Percentiles rank a stretch among this genome's conserved stretches.
These are phyloP conservation scores for Colletes collaris DNA, from an alignment of 2,888 invertebrate species.

Conservation along the genomic window DNA sequence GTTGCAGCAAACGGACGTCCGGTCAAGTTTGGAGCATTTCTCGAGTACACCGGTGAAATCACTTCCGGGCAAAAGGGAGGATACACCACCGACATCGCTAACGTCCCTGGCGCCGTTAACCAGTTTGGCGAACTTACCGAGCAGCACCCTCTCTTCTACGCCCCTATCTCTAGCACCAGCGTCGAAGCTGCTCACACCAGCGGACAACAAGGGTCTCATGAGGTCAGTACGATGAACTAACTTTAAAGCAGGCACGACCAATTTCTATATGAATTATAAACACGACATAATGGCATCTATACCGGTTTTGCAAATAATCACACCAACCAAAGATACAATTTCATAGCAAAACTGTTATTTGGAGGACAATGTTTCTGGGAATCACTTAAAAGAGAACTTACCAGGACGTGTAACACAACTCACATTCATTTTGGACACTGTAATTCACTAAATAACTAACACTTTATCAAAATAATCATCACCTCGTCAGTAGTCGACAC, in stretches of 20 bases:
- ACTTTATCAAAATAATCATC: too few relatives aligned
- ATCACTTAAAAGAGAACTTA: too few relatives aligned
- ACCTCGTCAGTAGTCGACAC: too few relatives aligned
- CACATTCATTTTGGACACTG: too few relatives aligned
- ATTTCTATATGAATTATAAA: not conserved
- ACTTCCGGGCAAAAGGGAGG: conserved; percentile 81
- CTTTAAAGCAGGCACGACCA: not conserved
- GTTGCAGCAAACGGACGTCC: conserved; percentile 81
- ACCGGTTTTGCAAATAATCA: not conserved
- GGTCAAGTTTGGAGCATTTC: conserved; percentile 81
- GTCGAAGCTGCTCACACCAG: conserved; percentile 80
- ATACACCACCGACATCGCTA: conserved; percentile 81
- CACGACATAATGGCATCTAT: not conserved
- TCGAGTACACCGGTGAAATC: conserved; percentile 81
- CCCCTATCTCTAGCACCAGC: conserved; percentile 80
- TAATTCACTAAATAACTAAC: too few relatives aligned
- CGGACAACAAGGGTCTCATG: conserved; percentile 83
- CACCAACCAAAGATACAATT: too few relatives aligned
- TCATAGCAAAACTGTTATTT: too few relatives aligned
- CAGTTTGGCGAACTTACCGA: conserved; percentile 81
- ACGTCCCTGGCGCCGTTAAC: conserved; percentile 81
- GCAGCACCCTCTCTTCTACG: conserved; percentile 80
- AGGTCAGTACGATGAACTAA: conserved; percentile 74
- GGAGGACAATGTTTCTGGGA: too few relatives aligned
- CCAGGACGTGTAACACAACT: too few relatives aligned